Base-by-base conservation (phyloP, 2,797 vertebrate genomes). In the Platalea minor region DNA sequence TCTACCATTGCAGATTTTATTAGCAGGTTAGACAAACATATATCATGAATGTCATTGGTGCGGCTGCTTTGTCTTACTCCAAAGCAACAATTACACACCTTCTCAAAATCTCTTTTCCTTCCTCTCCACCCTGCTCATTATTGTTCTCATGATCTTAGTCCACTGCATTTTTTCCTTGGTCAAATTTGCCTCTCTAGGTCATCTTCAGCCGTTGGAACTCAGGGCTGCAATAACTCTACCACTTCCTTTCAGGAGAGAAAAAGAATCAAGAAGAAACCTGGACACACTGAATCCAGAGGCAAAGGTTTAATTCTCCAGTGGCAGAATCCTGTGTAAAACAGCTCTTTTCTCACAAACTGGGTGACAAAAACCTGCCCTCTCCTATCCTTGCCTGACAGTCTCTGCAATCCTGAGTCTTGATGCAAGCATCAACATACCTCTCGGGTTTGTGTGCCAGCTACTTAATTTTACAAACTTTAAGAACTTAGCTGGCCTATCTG, bases 21-120 rank as follows among this genome's bases (percentile, higher is more conserved):
- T 78, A 88, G 24, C 29, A 67, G 26, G 24, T 69, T 84, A 89
- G 72, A 61, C 64, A 88, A 93, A 85, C 20, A 64, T 21, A 16
- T 17, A 45, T 51, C 25, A 43, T 60, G 33, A 83, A 77, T 77
- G 35, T 39, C 59, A 91, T 3, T 56, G 25, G 54, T 65, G 33
- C 46, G 39, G 51, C 13, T 18, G 7, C 57, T 93, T 73, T 72
- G 25, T 53, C 46, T 92, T 83, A 67, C 35, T 81, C 51, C 56
- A 70, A 79, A 69, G 19, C 39, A 85, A 43, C 11, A 35, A 39
- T 29, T 74, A 85, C 35, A 84, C 11, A 81, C 33, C 20, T 57
- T 69, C 61, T 70, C 59, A 59, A 83, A 89, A 79, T 37, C 19
- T 54, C 1, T 88, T 92, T 65, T 93, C 46, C 46, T 87, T 94